A percentile compares a stretch with the other conserved stretches of the same genome.
These are phyloP conservation scores for Mastacembelus armatus DNA, from an alignment of 2,797 vertebrate genomes.

Conservation along the genomic window DNA sequence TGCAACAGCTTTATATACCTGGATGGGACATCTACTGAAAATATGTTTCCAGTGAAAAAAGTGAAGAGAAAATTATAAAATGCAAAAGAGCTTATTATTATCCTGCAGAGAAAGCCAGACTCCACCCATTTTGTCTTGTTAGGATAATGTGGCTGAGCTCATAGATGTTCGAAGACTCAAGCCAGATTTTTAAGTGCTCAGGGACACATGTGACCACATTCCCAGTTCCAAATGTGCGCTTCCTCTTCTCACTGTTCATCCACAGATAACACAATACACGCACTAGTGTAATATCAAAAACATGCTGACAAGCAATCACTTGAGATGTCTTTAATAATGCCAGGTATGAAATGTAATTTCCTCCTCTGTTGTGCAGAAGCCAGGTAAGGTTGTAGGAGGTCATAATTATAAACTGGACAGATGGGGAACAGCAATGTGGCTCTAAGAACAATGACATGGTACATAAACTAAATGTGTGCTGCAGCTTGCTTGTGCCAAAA, in stretches of 20 bases:
- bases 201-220: background rate
- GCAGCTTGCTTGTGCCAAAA: slow-evolving; percentile 38
- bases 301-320: slow-evolving; percentile 23
- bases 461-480: slow-evolving; percentile 28
- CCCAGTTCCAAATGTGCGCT: background rate
- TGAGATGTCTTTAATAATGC: slow-evolving; percentile 26
- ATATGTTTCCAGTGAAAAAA: no score
- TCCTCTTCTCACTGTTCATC: slow-evolving; percentile 9
- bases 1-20: background rate
- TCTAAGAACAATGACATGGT: slow-evolving; percentile 40
- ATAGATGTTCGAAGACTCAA: slow-evolving; percentile 5
- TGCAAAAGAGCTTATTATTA: no score
- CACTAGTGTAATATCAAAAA: no score
- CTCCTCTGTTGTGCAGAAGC: slow-evolving; percentile 32
- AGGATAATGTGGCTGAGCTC: background rate
- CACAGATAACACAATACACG: background rate
- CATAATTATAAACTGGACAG: slow-evolving; percentile 35
- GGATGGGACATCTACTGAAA: no score
- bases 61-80: background rate
- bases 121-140: background rate
- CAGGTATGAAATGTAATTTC: slow-evolving; percentile 48
- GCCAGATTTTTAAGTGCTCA: background rate
- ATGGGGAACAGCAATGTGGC: slow-evolving; percentile 30
- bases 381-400: slow-evolving; percentile 44
- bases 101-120: background rate